These are phyloP conservation scores for Amiota minor DNA, from an alignment of 2,888 invertebrate species.

Conservation along the genomic window DNA sequence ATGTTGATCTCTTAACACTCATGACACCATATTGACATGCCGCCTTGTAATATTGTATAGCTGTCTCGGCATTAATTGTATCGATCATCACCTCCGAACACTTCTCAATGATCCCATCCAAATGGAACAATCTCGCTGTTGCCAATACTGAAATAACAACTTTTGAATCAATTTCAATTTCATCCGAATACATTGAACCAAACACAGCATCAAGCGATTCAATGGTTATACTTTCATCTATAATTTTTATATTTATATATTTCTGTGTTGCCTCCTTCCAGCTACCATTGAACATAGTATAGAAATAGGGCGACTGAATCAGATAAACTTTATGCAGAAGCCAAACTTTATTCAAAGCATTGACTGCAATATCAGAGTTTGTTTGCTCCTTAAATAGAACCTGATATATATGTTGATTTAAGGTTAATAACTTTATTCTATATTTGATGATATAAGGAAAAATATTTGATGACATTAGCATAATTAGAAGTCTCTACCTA, in stretches of 20 bases:
- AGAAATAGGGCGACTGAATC: constrained; percentile 86
- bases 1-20: constrained; percentile 78
- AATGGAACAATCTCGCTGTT: constrained; percentile 82
- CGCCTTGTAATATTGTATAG: constrained; percentile 80
- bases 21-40: constrained; percentile 80
- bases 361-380: constrained; percentile 83
- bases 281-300: constrained; percentile 86
- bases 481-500: background rate
- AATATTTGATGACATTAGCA: background rate
- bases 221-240: constrained; percentile 81
- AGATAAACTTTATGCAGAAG: constrained; percentile 85
- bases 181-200: constrained; percentile 84
- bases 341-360: constrained; percentile 82
- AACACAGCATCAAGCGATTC: constrained; percentile 81
- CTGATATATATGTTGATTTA: constrained; percentile 85
- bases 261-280: constrained; percentile 83
- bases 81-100: constrained; percentile 84
- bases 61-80: constrained; percentile 82
- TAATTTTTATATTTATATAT: constrained; percentile 80
- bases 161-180: constrained; percentile 80
- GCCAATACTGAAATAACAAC: constrained; percentile 81
- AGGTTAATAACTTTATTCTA: constrained; percentile 80
- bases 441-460: constrained; percentile 36
- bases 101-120: constrained; percentile 83
- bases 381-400: constrained; percentile 83